These are phyloP conservation scores for Tetranychus truncatus DNA, from an alignment of 2,888 invertebrate species.

Conservation along the genomic window DNA sequence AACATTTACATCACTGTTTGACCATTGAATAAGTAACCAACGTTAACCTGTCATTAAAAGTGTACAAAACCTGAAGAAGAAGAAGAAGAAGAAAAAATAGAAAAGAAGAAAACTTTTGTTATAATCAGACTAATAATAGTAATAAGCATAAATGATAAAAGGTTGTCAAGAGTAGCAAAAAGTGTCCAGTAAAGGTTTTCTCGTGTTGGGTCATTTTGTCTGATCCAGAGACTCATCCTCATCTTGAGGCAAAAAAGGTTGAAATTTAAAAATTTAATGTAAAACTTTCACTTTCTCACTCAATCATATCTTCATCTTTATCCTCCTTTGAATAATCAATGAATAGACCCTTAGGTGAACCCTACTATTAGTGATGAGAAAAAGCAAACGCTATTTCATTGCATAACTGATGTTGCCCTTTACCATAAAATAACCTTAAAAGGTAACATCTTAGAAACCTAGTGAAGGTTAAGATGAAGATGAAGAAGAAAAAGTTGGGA, in stretches of 20 bases:
- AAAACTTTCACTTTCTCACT: neutral
- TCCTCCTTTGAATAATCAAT: neutral
- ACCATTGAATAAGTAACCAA: no score
- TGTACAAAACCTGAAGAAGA: no score
- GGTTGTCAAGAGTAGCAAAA: no score
- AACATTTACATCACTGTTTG: no score
- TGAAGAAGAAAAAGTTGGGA: neutral
- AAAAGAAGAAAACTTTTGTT: no score
- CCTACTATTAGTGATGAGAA: neutral
- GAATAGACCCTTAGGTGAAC: neutral
- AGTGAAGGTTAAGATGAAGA: neutral
- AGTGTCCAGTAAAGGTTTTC: no score
- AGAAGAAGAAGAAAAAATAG: no score
- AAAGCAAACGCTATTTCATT: neutral
- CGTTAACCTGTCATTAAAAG: no score
- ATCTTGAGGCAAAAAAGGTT: neutral
- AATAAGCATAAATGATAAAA: no score
- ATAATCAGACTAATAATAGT: no score
- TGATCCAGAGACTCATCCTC: neutral
- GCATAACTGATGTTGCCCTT: neutral
- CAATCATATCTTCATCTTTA: neutral
- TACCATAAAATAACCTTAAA: conserved; percentile 1
- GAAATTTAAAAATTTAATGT: neutral
- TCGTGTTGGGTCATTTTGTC: no score
- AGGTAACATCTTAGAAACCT: neutral